phyloP scores from a whole-genome alignment of 1,140 invertebrate genomes.

The Camponotus floridanus region DNA sequence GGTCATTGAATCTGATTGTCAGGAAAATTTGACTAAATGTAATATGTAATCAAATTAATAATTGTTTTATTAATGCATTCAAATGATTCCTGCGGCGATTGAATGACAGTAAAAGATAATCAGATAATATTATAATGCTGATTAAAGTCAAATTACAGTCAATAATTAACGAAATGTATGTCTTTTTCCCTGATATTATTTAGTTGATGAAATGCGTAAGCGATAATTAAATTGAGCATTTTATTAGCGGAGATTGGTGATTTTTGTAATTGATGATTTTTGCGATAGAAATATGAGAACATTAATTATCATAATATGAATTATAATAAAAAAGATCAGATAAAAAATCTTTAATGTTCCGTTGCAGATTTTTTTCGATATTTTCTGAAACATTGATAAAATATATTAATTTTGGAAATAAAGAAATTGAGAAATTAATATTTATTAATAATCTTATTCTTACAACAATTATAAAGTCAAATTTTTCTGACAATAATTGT shows the following conservation, averaged over 20 bases:
- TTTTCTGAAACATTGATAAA: neutral
- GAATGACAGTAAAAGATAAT: conserved; percentile 52
- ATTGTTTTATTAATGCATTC: conserved; percentile 38
- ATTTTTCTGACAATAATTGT: neutral
- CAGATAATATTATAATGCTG: conserved; percentile 30
- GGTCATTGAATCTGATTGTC: conserved; percentile 10
- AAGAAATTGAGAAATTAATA: neutral
- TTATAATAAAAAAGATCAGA: neutral
- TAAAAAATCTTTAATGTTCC: neutral
- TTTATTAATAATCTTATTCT: neutral
- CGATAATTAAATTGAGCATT: conserved; percentile 30
- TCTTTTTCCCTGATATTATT: conserved; percentile 45
- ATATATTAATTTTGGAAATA: neutral
- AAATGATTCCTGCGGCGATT: conserved; percentile 14
- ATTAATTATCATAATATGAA: conserved; percentile 20
- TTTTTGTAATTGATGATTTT: neutral
- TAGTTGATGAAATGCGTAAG: conserved; percentile 9
- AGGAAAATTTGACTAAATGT: conserved; percentile 34
- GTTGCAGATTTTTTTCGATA: neutral
- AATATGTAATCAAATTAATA: conserved; percentile 49
- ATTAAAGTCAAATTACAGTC: conserved; percentile 45
- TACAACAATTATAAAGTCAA: neutral
- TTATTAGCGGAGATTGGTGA: conserved; percentile 34
- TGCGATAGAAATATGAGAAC: conserved; percentile 4
- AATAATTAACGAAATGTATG: conserved; percentile 25